Conservation (phyloP, 92 coral and sea anemone species). For the Porites lobata region DNA sequence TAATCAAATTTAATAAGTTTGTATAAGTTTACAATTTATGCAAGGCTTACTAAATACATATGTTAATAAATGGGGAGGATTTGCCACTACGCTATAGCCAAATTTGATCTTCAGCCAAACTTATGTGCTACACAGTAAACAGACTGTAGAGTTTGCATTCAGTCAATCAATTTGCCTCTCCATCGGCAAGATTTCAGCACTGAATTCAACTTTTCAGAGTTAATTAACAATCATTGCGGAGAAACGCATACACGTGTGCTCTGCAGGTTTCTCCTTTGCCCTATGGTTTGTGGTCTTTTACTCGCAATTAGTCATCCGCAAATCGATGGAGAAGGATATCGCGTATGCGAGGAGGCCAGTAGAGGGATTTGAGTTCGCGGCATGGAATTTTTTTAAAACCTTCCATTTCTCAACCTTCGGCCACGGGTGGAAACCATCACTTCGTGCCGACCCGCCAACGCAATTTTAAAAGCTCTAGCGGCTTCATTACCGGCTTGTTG, state of each 20-base stretch:
- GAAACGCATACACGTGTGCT: background rate
- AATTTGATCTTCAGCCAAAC: no score
- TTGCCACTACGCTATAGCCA: no score
- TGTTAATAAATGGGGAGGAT: no score
- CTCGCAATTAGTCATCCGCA: background rate
- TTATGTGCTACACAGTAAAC: no score
- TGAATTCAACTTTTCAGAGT: no score
- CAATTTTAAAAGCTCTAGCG: constrained; percentile 23
- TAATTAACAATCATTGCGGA: no score
- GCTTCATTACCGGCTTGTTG: constrained; percentile 29
- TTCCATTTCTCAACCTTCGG: background rate
- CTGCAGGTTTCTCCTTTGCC: background rate
- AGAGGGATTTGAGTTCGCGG: constrained; percentile 4
- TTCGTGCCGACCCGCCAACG: background rate
- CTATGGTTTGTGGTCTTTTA: constrained; percentile 1
- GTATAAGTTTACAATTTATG: no score
- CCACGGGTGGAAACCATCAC: constrained; percentile 1
- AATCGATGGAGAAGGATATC: constrained; percentile 3
- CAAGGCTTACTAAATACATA: no score
- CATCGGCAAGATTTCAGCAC: no score
- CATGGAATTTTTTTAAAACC: constrained; percentile 16
- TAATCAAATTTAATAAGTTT: no score
- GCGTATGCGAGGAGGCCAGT: constrained; percentile 7
- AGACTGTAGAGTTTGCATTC: no score
- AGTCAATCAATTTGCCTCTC: no score